phyloP scores from a whole-genome alignment of 2,888 invertebrate species.

The Phortica magna region DNA sequence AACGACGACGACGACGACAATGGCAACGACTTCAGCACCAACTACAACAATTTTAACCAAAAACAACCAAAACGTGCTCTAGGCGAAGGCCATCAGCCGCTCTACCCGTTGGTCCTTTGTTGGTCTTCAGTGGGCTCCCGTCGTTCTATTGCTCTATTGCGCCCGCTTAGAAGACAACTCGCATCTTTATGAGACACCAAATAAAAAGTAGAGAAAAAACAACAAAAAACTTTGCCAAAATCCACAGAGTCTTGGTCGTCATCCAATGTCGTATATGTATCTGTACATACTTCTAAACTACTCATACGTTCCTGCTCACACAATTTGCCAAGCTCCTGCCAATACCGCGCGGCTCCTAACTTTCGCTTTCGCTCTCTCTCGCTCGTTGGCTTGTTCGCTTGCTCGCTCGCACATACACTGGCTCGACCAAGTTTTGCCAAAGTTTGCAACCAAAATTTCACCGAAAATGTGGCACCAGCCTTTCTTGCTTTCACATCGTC shows the following conservation, averaged over 20 bases:
- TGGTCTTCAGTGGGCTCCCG: constrained; percentile 4
- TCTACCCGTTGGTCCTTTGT: background rate
- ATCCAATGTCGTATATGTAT: too few species aligned
- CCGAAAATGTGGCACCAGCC: constrained; percentile 69
- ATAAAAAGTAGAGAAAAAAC: too few species aligned
- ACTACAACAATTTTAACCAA: too few species aligned
- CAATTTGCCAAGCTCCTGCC: constrained; percentile 8
- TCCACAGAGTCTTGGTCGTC: constrained; percentile 2
- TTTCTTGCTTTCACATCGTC: constrained; percentile 53
- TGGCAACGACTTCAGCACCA: background rate
- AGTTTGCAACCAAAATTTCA: constrained; percentile 73
- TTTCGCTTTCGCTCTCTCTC: constrained; percentile 48
- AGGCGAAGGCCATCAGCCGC: background rate
- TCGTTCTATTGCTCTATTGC: too few species aligned
- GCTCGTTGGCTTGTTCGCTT: constrained; percentile 1
- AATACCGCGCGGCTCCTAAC: constrained; percentile 35
- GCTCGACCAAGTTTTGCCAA: constrained; percentile 70
- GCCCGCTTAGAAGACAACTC: background rate
- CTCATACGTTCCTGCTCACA: too few species aligned
- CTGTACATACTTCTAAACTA: too few species aligned
- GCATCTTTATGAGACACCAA: constrained; percentile 20
- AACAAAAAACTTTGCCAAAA: constrained; percentile 62
- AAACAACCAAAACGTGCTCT: constrained; percentile 21
- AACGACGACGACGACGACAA: constrained; percentile 43
- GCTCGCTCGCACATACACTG: constrained; percentile 51